Conservation (phyloP, 1,140 invertebrate species). For the Drosophila repleta region DNA sequence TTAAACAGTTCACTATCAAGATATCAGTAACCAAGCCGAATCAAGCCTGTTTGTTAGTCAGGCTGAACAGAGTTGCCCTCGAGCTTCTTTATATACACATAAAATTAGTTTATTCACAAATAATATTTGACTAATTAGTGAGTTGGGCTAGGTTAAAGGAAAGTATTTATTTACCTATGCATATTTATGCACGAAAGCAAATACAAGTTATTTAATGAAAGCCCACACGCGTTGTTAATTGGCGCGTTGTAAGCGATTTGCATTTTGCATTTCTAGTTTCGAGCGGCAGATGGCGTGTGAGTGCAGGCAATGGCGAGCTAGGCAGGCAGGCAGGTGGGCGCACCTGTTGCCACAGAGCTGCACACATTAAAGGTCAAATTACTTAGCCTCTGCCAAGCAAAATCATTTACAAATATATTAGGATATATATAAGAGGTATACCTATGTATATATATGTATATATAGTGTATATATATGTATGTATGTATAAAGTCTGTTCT, state of each 20-base stretch:
- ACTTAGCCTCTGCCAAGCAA: constrained; percentile 32
- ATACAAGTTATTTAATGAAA: not conserved
- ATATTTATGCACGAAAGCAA: not conserved
- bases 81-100: too few relatives aligned
- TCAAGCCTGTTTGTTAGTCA: too few relatives aligned
- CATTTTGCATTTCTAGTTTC: constrained; percentile 15
- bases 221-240: constrained; percentile 21
- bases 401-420: not conserved
- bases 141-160: too few relatives aligned
- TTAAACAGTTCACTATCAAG: too few relatives aligned
- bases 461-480: constrained; percentile 19
- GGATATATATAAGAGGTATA: constrained; percentile 1
- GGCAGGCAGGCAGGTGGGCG: constrained; percentile 13
- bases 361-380: constrained; percentile 64
- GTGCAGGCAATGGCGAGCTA: not conserved
- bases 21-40: too few relatives aligned
- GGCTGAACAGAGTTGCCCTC: too few relatives aligned
- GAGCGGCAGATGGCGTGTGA: constrained; percentile 9
- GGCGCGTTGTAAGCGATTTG: constrained; percentile 8
- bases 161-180: not conserved
- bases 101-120: too few relatives aligned
- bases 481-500: constrained; percentile 8
- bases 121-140: too few relatives aligned
- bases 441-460: constrained; percentile 6
- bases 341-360: constrained; percentile 68